These are phyloP conservation scores for Cepaea hortensis DNA, from an alignment of 2,888 invertebrate species.

Conservation along the genomic window DNA sequence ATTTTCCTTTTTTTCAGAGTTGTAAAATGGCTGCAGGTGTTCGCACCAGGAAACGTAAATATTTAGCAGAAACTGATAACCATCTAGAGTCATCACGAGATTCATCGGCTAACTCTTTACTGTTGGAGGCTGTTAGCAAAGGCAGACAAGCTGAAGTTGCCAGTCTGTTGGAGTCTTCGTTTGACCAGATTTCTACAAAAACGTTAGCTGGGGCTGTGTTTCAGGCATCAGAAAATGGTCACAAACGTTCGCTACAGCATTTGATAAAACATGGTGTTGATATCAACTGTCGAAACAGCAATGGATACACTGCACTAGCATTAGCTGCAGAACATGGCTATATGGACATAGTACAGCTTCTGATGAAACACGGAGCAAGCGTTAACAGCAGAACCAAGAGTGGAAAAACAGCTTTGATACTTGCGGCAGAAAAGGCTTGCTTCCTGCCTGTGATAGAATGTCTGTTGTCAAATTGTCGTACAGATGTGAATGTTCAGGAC, in stretches of 20 bases:
- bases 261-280: conserved; percentile 4
- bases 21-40: conserved; percentile 5
- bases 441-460: conserved; percentile 1
- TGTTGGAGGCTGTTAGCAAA: neutral
- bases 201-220: neutral
- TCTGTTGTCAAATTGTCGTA: neutral
- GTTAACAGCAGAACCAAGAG: conserved; percentile 8
- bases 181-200: neutral
- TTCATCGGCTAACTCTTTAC: neutral
- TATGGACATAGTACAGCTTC: conserved; percentile 27
- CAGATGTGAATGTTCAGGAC: conserved; percentile 32
- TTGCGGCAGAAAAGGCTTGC: conserved; percentile 24
- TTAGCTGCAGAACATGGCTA: conserved; percentile 34
- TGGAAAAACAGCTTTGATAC: conserved; percentile 37
- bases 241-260: conserved; percentile 27
- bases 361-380: conserved; percentile 15
- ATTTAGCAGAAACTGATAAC: neutral
- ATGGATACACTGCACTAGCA: neutral
- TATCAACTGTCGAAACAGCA: neutral
- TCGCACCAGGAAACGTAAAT: conserved; percentile 7
- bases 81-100: neutral
- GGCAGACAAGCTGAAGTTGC: conserved; percentile 4
- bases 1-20: conserved; percentile 11
- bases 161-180: conserved; percentile 9
- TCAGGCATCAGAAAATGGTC: conserved; percentile 17